Percentiles rank a stretch among this genome's conserved stretches.
These are phyloP conservation scores for Papilio helenus DNA, from an alignment of 1,140 invertebrate species.

Conservation along the genomic window DNA sequence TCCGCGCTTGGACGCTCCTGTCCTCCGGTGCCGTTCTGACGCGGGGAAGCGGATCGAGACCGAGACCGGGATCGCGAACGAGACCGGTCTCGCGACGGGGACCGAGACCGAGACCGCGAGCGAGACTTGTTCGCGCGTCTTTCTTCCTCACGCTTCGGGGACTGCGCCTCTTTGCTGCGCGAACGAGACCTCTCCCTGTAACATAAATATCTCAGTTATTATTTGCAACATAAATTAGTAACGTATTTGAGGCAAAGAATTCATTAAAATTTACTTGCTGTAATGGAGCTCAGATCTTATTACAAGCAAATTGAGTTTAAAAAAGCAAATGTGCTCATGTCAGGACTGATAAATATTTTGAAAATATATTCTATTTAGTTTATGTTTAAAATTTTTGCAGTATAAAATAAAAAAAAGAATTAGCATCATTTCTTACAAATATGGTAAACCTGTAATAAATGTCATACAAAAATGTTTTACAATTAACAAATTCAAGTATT, in stretches of 20 bases:
- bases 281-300: background rate
- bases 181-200: conserved; percentile 79
- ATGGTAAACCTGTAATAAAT: background rate
- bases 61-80: conserved; percentile 64
- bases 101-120: conserved; percentile 66
- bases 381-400: background rate
- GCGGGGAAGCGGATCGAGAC: conserved; percentile 63
- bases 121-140: conserved; percentile 69
- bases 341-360: background rate
- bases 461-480: background rate
- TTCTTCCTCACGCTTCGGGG: conserved; percentile 72
- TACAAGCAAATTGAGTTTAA: background rate
- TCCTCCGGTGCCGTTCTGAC: conserved; percentile 68
- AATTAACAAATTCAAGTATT: background rate
- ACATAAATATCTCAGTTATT: conserved; percentile 7
- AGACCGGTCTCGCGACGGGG: conserved; percentile 61
- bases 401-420: background rate
- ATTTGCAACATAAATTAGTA: background rate
- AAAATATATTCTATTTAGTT: background rate
- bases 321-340: background rate
- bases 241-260: background rate
- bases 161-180: conserved; percentile 76
- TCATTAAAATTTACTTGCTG: background rate
- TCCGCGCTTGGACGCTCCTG: conserved; percentile 64
- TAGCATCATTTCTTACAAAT: background rate